Evolutionary conservation across 2,113 vertebrate species (phyloP).

Genomic region (Vulpes vulpes): DNA sequence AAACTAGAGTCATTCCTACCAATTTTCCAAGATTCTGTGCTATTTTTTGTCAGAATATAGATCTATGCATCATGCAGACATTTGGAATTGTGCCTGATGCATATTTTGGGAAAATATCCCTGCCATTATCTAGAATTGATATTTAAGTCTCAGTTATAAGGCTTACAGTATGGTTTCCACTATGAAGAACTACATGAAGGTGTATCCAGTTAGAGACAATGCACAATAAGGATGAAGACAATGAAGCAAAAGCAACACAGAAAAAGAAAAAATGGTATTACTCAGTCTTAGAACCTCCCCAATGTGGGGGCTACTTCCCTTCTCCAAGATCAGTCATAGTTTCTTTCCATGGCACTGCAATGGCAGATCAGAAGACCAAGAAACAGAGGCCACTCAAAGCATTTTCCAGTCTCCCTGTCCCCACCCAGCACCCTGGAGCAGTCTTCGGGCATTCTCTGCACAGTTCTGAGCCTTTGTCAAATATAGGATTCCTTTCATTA

Average conservation of each 20-base stretch:
- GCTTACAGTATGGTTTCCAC: neutral
- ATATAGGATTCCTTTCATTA: neutral
- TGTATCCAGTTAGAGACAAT: neutral
- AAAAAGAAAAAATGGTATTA: neutral
- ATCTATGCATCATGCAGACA: slow-evolving; percentile 20
- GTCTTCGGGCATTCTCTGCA: neutral
- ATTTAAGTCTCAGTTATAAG: neutral
- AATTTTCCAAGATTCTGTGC: neutral
- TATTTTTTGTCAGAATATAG: neutral
- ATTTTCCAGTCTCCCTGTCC: neutral
- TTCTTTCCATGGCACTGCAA: neutral
- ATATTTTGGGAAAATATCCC: slow-evolving; percentile 4
- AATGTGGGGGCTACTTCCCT: neutral
- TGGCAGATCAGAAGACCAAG: neutral
- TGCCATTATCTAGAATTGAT: neutral
- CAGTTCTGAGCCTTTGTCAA: neutral
- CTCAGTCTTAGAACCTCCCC: neutral
- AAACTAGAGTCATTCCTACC: neutral
- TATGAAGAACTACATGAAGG: neutral
- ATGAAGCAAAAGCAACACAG: neutral
- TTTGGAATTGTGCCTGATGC: slow-evolving; percentile 18
- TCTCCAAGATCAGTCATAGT: neutral
- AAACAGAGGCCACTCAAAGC: neutral
- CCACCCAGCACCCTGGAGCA: too few species aligned
- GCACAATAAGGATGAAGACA: neutral